These are phyloP conservation scores for Atherinosoma microstoma DNA, from an alignment of 2,797 vertebrate species.

Conservation along the genomic window DNA sequence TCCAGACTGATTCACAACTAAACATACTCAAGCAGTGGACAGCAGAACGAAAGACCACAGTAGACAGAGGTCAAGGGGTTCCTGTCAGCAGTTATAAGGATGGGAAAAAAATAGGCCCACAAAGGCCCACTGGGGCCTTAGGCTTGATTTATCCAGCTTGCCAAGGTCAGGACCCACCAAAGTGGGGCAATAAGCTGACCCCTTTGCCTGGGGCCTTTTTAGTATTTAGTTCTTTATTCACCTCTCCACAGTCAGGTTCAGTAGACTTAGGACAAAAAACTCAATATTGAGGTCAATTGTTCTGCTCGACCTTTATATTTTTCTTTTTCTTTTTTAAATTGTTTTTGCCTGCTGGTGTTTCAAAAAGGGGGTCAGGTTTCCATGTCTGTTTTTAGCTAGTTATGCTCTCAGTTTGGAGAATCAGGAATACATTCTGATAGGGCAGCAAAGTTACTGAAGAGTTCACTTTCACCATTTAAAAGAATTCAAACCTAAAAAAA, in stretches of 20 bases:
- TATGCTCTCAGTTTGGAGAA: neutral
- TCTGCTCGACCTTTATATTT: conserved; percentile 38
- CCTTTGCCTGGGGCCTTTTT: conserved; percentile 53
- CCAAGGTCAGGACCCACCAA: conserved; percentile 64
- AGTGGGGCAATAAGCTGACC: conserved; percentile 61
- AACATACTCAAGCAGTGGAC: conserved; percentile 48
- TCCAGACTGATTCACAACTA: conserved; percentile 57
- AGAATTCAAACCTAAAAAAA: neutral
- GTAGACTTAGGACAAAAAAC: conserved; percentile 41
- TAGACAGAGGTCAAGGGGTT: conserved; percentile 61
- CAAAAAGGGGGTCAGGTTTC: neutral
- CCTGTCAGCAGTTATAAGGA: conserved; percentile 62
- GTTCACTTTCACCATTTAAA: neutral
- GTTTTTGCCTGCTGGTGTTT: conserved; percentile 20
- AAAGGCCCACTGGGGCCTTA: conserved; percentile 65
- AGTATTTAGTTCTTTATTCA: conserved; percentile 55
- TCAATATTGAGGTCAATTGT: conserved; percentile 35
- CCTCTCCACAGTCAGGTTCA: conserved; percentile 39
- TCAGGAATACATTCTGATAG: neutral
- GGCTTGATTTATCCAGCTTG: conserved; percentile 76
- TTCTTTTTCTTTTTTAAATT: conserved; percentile 4
- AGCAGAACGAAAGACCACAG: conserved; percentile 65
- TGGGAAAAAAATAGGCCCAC: conserved; percentile 43
- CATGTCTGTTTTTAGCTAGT: neutral
- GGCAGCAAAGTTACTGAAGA: neutral